Evolutionary conservation across 2,888 invertebrate species (phyloP).

Genomic region (Andrena trimmerana): DNA sequence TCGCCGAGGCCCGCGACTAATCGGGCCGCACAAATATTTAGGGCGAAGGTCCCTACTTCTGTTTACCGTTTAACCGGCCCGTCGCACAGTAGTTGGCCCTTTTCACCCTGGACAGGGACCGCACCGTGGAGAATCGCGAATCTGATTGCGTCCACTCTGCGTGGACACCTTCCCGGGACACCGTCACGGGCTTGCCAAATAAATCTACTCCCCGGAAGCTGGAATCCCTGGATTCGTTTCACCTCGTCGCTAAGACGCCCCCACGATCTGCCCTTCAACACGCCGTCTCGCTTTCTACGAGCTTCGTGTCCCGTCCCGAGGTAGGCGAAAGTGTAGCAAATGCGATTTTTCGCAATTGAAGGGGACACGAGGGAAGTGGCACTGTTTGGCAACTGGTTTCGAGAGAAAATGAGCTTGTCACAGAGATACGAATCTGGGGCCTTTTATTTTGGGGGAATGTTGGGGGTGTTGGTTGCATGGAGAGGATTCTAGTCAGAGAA

Average conservation of each 20-base stretch:
- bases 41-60: slow-evolving; percentile 55
- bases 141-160: slow-evolving; percentile 55
- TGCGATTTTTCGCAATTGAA: not conserved
- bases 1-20: slow-evolving; percentile 72
- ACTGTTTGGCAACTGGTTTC: no score
- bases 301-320: not conserved
- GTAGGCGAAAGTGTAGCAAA: not conserved
- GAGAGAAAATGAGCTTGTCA: no score
- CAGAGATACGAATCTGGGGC: no score
- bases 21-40: slow-evolving; percentile 77
- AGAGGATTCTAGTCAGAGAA: no score
- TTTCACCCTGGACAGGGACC: slow-evolving; percentile 46
- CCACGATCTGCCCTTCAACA: not conserved
- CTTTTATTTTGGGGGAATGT: no score
- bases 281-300: not conserved
- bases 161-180: slow-evolving; percentile 16
- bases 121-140: slow-evolving; percentile 70
- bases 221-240: slow-evolving; percentile 54
- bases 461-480: no score
- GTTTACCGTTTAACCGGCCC: slow-evolving; percentile 58
- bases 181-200: slow-evolving; percentile 53
- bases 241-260: slow-evolving; percentile 9
- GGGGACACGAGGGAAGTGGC: not conserved
- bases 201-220: slow-evolving; percentile 42
- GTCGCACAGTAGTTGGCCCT: slow-evolving; percentile 71